A percentile compares a stretch with the other conserved stretches of the same genome.
Conservation (phyloP, 2,797 vertebrate genomes). For the Lepus townsendii region DNA sequence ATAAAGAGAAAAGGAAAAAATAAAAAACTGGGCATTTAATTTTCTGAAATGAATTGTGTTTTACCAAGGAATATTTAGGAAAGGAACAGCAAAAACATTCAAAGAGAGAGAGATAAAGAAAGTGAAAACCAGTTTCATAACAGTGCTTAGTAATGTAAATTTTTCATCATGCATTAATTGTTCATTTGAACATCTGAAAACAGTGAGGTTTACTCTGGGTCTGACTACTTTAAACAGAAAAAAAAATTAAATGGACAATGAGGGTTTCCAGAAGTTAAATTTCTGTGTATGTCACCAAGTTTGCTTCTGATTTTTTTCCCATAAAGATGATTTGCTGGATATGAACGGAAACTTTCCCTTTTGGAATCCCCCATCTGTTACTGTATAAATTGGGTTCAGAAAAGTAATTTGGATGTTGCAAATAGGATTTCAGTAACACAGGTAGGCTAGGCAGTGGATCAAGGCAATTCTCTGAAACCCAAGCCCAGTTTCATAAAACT, state of each 20-base stretch:
- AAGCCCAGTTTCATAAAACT: slow-evolving; percentile 25
- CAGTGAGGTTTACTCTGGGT: background rate
- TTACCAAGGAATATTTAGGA: slow-evolving; percentile 13
- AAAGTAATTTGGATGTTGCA: slow-evolving; percentile 65
- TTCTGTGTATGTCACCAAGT: slow-evolving; percentile 32
- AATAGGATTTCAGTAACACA: slow-evolving; percentile 60
- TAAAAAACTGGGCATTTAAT: background rate
- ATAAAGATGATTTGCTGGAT: slow-evolving; percentile 67
- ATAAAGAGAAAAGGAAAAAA: background rate
- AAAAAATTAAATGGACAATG: slow-evolving; percentile 36
- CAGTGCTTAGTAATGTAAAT: background rate
- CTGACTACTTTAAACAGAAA: background rate
- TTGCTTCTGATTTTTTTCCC: slow-evolving; percentile 56
- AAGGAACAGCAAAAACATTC: slow-evolving; percentile 16
- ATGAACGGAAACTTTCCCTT: slow-evolving; percentile 69
- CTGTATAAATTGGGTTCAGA: slow-evolving; percentile 65
- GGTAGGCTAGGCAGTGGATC: slow-evolving; percentile 23
- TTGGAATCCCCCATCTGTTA: slow-evolving; percentile 74
- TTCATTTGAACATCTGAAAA: slow-evolving; percentile 2
- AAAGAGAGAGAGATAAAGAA: slow-evolving; percentile 32
- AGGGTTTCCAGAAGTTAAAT: slow-evolving; percentile 41
- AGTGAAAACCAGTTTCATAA: slow-evolving; percentile 5
- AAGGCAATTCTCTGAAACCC: slow-evolving; percentile 35
- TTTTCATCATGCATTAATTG: background rate
- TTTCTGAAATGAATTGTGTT: slow-evolving; percentile 28